These are phyloP conservation scores for Hystrix cristata DNA, from an alignment of 2,113 vertebrate genomes.

Conservation along the genomic window DNA sequence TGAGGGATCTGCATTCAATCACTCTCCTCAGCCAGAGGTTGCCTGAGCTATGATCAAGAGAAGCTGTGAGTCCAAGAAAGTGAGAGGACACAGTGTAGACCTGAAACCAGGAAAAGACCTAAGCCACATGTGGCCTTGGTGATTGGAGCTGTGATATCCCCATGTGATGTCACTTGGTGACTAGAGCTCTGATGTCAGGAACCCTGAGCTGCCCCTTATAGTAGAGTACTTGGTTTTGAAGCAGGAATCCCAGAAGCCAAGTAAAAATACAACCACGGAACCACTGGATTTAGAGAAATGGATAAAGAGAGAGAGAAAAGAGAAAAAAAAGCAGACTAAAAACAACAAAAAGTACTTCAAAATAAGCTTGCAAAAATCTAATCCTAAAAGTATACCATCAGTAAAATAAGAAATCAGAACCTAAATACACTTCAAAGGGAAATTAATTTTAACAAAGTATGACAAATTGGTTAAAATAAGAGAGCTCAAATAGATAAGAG, in stretches of 20 bases:
- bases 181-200: neutral
- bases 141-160: neutral
- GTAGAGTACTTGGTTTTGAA: neutral
- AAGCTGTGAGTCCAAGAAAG: neutral
- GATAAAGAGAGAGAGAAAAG: neutral
- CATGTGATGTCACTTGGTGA: neutral
- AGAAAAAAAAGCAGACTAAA: neutral
- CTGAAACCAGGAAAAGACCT: neutral
- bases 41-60: neutral
- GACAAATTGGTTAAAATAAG: conserved; percentile 48
- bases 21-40: neutral
- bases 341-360: conserved; percentile 15
- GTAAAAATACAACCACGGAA: neutral
- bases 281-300: neutral
- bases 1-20: neutral
- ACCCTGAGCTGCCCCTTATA: neutral
- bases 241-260: neutral
- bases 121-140: neutral
- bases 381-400: neutral
- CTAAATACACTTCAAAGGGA: conserved; percentile 32
- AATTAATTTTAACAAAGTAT: conserved; percentile 60
- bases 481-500: conserved; percentile 14
- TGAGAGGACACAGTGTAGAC: neutral
- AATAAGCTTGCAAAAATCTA: conserved; percentile 51
- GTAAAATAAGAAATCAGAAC: conserved; percentile 56